Evolutionary conservation across 23 tunicate genomes (phyloP).

Genomic region (Aplidium turbinatum): DNA sequence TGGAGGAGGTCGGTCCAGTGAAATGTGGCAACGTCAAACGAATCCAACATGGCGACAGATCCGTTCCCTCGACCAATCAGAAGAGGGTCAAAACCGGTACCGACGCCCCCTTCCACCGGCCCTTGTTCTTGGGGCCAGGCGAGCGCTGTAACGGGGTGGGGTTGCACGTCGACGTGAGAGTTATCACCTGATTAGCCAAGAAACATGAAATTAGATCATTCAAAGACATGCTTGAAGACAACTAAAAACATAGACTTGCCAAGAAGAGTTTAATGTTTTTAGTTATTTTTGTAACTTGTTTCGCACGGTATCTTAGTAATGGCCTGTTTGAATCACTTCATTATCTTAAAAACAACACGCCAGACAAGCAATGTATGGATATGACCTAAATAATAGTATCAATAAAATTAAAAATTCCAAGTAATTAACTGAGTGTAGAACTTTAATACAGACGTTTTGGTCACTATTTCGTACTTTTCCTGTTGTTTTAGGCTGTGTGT

Average conservation of each 20-base stretch:
- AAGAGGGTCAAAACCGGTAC: slow-evolving; percentile 64
- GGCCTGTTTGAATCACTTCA: too few species aligned
- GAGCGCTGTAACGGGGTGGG: slow-evolving; percentile 53
- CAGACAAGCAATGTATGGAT: too few species aligned
- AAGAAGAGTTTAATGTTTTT: too few species aligned
- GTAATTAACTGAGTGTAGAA: too few species aligned
- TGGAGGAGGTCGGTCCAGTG: slow-evolving; percentile 50
- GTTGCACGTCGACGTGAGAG: slow-evolving; percentile 53
- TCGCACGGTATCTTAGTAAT: too few species aligned
- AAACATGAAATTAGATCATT: background rate
- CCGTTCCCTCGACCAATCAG: slow-evolving; percentile 69
- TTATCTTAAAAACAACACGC: too few species aligned
- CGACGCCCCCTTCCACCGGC: slow-evolving; percentile 69
- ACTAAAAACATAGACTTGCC: background rate
- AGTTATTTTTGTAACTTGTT: too few species aligned
- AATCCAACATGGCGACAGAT: slow-evolving; percentile 61
- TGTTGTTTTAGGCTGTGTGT: too few species aligned
- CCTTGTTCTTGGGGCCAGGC: slow-evolving; percentile 71
- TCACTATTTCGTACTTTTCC: too few species aligned
- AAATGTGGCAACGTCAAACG: slow-evolving; percentile 76
- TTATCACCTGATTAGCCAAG: slow-evolving; percentile 35
- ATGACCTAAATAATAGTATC: too few species aligned
- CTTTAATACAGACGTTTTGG: too few species aligned
- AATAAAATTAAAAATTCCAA: too few species aligned
- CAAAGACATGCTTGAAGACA: background rate